Conservation (phyloP, 2,113 vertebrate genomes). For the Menura novaehollandiae region DNA sequence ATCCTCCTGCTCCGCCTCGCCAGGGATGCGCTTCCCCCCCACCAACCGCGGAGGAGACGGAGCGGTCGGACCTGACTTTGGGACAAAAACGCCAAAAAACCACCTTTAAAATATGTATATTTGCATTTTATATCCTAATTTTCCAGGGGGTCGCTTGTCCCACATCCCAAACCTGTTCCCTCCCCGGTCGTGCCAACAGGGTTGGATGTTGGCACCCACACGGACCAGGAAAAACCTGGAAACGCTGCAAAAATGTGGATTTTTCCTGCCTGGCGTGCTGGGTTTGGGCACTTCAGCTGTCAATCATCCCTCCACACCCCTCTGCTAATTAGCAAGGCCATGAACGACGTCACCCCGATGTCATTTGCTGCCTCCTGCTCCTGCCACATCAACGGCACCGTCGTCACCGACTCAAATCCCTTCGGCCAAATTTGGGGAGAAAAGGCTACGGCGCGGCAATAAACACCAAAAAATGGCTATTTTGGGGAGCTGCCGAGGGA, state of each 20-base stretch:
- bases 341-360: background rate
- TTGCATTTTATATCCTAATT: background rate
- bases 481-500: background rate
- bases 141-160: background rate
- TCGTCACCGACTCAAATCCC: background rate
- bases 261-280: background rate
- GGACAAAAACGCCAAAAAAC: background rate
- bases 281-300: background rate
- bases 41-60: too few species aligned
- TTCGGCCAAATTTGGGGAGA: background rate
- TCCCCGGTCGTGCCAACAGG: background rate
- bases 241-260: background rate
- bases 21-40: background rate
- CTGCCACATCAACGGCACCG: background rate
- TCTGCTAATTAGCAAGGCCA: background rate
- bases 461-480: background rate
- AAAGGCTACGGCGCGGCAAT: background rate
- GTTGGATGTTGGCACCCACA: background rate
- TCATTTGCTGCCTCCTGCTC: constrained; percentile 1
- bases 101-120: background rate
- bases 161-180: background rate
- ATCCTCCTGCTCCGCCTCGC: background rate
- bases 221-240: background rate
- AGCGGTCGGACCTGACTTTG: background rate
- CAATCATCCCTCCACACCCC: background rate